Percentiles rank a stretch among this genome's conserved stretches.
phyloP scores from a whole-genome alignment of 1,140 invertebrate genomes.

The Drosophila varians region DNA sequence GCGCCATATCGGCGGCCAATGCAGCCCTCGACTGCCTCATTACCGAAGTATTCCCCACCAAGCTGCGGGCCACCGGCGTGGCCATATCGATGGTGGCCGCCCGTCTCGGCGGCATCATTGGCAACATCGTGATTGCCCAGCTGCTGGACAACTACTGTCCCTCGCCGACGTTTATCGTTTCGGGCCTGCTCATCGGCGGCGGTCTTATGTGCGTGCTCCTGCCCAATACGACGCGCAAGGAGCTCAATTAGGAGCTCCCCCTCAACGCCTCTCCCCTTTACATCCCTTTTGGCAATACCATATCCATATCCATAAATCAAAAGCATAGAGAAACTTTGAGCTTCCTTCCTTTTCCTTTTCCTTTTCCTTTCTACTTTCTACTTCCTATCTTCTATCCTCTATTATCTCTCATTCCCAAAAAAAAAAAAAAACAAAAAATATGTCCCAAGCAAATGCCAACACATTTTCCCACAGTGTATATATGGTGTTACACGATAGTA shows the following conservation, averaged over 20 bases:
- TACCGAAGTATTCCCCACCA: conserved; percentile 95
- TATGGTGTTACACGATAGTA: conserved; percentile 64
- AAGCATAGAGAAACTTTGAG: neutral
- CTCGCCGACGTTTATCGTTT: conserved; percentile 93
- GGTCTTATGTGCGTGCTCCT: conserved; percentile 92
- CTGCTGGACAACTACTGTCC: conserved; percentile 92
- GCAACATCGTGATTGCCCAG: conserved; percentile 93
- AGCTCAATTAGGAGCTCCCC: conserved; percentile 91
- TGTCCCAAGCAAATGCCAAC: neutral
- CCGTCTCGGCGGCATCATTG: conserved; percentile 92
- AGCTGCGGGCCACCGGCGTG: conserved; percentile 92
- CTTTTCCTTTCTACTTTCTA: neutral
- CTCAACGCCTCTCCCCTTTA: no score
- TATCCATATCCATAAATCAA: no score
- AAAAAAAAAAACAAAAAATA: neutral
- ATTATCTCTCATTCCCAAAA: neutral
- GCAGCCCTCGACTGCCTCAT: conserved; percentile 94
- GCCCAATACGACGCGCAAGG: conserved; percentile 93
- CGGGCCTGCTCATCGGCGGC: conserved; percentile 90
- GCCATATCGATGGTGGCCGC: conserved; percentile 94
- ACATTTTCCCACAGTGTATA: conserved; percentile 1
- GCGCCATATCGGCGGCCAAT: conserved; percentile 94
- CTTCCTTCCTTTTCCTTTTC: neutral
- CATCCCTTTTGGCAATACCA: no score
- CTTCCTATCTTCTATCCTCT: neutral